A percentile compares a stretch with the other conserved stretches of the same genome.
Conservation (phyloP, 2,888 invertebrate genomes). For the Plutella xylostella region DNA sequence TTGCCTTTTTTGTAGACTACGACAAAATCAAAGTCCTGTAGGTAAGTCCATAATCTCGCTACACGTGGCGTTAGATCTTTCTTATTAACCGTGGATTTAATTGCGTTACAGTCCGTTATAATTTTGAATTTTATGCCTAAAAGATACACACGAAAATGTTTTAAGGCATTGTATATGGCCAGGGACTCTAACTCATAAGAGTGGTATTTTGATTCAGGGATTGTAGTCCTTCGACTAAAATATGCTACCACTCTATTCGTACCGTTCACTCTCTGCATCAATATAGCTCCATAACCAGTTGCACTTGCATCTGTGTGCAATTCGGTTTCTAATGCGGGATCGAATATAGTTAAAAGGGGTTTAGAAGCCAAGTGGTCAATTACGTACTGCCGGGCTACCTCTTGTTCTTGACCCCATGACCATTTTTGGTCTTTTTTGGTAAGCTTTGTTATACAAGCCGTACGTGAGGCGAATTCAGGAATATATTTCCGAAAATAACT, state of each 20-base stretch:
- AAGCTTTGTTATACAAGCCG: background rate
- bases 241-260: constrained; percentile 13
- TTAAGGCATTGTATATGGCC: constrained; percentile 13
- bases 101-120: background rate
- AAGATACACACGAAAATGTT: constrained; percentile 13
- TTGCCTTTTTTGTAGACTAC: too few species aligned
- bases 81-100: too few species aligned
- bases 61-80: too few species aligned
- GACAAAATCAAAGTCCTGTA: too few species aligned
- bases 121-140: constrained; percentile 8
- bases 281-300: constrained; percentile 19
- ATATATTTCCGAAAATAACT: background rate
- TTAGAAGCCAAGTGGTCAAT: background rate
- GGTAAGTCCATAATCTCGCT: too few species aligned
- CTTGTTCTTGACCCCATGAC: background rate
- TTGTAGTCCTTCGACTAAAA: constrained; percentile 16
- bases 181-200: constrained; percentile 21
- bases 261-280: background rate
- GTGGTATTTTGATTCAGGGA: constrained; percentile 17
- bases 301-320: constrained; percentile 14
- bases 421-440: background rate
- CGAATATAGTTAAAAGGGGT: too few species aligned
- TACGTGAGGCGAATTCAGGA: background rate
- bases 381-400: background rate
- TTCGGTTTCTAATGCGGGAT: constrained; percentile 18